Percentiles rank a stretch among this genome's conserved stretches.
phyloP scores from a whole-genome alignment of 2,797 vertebrate genomes.

The Ptychadena robeensis region DNA sequence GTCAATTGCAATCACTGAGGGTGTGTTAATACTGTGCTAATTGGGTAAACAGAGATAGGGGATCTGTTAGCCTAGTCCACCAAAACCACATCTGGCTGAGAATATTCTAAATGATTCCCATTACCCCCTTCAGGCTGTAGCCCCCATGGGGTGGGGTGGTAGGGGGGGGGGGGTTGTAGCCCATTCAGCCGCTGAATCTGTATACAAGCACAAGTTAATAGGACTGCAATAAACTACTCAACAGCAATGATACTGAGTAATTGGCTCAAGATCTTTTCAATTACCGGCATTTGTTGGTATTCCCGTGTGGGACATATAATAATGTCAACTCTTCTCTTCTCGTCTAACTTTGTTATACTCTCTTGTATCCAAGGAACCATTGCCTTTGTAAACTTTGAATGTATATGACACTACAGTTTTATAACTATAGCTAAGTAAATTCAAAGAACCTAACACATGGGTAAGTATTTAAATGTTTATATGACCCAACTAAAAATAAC shows the following conservation, averaged over 20 bases:
- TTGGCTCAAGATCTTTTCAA: constrained; percentile 15
- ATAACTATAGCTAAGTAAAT: too few species aligned
- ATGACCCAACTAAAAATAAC: too few species aligned
- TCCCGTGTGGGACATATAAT: not conserved
- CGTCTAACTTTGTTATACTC: too few species aligned
- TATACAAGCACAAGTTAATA: constrained; percentile 36
- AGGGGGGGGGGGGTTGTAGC: too few species aligned
- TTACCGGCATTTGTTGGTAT: not conserved
- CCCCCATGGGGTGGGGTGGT: constrained; percentile 1
- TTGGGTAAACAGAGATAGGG: constrained; percentile 55
- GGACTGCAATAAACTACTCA: constrained; percentile 47
- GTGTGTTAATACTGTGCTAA: constrained; percentile 61
- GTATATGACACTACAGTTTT: too few species aligned
- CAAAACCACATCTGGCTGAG: constrained; percentile 49
- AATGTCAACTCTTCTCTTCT: not conserved
- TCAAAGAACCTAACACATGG: too few species aligned
- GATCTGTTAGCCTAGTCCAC: constrained; percentile 43
- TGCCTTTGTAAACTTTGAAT: too few species aligned
- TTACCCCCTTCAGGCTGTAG: constrained; percentile 19
- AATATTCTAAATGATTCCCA: constrained; percentile 35
- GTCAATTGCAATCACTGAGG: constrained; percentile 55
- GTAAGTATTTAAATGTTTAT: too few species aligned
- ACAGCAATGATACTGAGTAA: constrained; percentile 37
- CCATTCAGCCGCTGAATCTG: not conserved
- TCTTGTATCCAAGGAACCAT: too few species aligned